phyloP scores from a whole-genome alignment of 2,113 vertebrate species.

The Coregonus clupeaformis region DNA sequence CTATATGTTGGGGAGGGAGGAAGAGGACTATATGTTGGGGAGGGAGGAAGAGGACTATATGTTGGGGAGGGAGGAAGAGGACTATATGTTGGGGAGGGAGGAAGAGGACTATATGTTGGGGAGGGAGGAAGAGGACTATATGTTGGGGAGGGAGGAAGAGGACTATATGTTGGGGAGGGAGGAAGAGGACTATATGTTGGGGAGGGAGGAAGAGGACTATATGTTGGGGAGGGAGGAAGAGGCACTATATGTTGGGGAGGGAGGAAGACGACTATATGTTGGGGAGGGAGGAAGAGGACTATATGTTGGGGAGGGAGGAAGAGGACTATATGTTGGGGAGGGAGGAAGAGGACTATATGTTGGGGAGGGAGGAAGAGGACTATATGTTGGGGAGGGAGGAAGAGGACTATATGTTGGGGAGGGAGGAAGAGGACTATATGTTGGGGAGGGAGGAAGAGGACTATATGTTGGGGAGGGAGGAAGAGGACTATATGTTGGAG shows the following conservation, averaged over 20 bases:
- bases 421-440: neutral
- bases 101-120: too few relatives aligned
- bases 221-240: neutral
- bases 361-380: neutral
- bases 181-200: too few relatives aligned
- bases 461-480: neutral
- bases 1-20: neutral
- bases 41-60: neutral
- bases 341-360: neutral
- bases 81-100: neutral
- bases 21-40: too few relatives aligned
- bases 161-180: neutral
- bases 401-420: too few relatives aligned
- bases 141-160: neutral
- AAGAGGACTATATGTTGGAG: too few relatives aligned
- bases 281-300: neutral
- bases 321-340: too few relatives aligned
- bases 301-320: neutral
- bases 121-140: neutral
- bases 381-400: neutral
- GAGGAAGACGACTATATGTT: too few relatives aligned
- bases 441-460: neutral
- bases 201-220: neutral
- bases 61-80: neutral
- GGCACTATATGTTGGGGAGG: neutral